Evolutionary conservation across 2,113 vertebrate species (phyloP).

Genomic region (Lepus americanus): DNA sequence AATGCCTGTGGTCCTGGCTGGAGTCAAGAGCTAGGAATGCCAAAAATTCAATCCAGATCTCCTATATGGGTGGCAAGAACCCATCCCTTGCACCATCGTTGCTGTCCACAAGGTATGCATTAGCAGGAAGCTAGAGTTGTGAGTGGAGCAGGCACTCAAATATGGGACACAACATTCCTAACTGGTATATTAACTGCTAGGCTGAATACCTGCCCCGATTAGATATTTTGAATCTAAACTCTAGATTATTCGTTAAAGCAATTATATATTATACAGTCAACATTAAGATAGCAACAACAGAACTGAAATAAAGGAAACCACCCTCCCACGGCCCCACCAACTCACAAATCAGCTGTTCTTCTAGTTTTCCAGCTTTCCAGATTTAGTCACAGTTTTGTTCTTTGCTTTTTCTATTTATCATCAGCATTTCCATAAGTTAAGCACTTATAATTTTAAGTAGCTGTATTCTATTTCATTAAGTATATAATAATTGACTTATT

Average conservation of each 20-base stretch:
- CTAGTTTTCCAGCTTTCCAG: neutral
- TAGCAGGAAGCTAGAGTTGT: too few relatives aligned
- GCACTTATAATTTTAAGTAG: slow-evolving; percentile 18
- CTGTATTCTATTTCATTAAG: slow-evolving; percentile 12
- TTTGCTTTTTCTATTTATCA: neutral
- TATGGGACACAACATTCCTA: too few relatives aligned
- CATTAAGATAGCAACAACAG: neutral
- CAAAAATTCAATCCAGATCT: too few relatives aligned
- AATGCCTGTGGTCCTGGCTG: too few relatives aligned
- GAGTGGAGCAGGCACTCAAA: too few relatives aligned
- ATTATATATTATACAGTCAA: neutral
- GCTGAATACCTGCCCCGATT: neutral
- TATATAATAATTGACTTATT: neutral
- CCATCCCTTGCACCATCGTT: too few relatives aligned
- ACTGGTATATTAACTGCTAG: too few relatives aligned
- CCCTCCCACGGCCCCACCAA: neutral
- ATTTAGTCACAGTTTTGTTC: slow-evolving; percentile 50
- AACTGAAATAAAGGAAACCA: neutral
- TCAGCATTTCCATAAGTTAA: slow-evolving; percentile 1
- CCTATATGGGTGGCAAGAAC: too few relatives aligned
- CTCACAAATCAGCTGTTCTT: neutral
- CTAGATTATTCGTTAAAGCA: slow-evolving; percentile 14
- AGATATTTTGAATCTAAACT: neutral
- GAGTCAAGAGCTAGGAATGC: too few relatives aligned
- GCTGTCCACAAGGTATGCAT: too few relatives aligned